Evolutionary conservation across 2,888 invertebrate genomes (phyloP).

Genomic region (Harpalus rubripes): DNA sequence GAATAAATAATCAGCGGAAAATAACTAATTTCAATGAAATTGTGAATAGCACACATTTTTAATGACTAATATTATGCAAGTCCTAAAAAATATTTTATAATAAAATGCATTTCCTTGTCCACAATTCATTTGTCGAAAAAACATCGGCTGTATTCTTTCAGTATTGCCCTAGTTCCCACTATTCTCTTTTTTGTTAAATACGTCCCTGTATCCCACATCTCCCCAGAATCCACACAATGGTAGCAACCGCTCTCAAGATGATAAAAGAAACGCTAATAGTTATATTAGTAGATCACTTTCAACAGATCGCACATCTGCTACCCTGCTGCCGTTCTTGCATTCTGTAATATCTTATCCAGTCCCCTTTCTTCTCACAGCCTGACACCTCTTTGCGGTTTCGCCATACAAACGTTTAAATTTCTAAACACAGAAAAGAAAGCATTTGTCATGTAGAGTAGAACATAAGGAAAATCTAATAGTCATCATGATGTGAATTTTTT

Average conservation of each 20-base stretch:
- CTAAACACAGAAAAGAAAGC: constrained; percentile 49
- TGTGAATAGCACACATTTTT: no score
- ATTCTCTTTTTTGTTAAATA: neutral
- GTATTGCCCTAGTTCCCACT: neutral
- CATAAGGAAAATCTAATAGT: neutral
- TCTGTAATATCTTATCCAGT: constrained; percentile 24
- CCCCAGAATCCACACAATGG: constrained; percentile 45
- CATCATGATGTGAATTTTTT: constrained; percentile 19
- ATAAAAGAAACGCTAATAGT: constrained; percentile 71
- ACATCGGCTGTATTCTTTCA: neutral
- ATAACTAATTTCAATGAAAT: no score
- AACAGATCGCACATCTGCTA: constrained; percentile 68
- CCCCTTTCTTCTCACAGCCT: neutral
- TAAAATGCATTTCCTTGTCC: neutral
- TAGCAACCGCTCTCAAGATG: constrained; percentile 60
- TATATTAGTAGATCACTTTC: constrained; percentile 71
- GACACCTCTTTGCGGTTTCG: constrained; percentile 18
- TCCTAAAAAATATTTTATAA: neutral
- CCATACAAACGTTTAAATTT: constrained; percentile 59
- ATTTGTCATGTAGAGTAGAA: constrained; percentile 54
- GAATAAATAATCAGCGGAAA: no score
- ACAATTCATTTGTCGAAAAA: neutral
- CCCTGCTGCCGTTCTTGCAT: constrained; percentile 16
- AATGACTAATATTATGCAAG: no score
- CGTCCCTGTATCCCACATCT: constrained; percentile 17